These are phyloP conservation scores for Habropoda laboriosa DNA, from an alignment of 1,140 invertebrate species.

Conservation along the genomic window DNA sequence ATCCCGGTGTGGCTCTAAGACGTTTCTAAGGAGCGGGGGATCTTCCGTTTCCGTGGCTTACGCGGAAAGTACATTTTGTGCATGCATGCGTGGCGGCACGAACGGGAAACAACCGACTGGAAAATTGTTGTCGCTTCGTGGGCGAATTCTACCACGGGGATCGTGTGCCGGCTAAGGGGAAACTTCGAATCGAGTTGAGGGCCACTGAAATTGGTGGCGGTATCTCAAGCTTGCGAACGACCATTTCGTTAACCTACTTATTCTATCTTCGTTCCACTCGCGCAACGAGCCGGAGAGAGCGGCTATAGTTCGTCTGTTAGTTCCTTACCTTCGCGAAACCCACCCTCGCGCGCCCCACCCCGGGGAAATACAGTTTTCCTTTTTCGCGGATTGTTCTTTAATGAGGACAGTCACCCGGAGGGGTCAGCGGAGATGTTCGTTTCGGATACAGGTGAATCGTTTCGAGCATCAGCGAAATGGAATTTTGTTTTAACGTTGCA, in stretches of 20 bases:
- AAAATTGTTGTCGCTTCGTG: conserved; percentile 66
- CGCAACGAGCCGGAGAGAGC: not conserved
- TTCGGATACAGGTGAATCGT: conserved; percentile 28
- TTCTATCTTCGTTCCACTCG: conserved; percentile 51
- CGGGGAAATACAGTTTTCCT: conserved; percentile 29
- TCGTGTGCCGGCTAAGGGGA: conserved; percentile 3
- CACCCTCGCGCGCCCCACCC: not conserved
- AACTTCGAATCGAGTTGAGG: conserved; percentile 64
- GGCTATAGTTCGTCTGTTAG: conserved; percentile 56
- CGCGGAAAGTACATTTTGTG: conserved; percentile 63
- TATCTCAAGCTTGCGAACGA: conserved; percentile 66
- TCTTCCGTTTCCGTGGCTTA: conserved; percentile 64
- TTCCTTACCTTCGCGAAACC: conserved; percentile 40
- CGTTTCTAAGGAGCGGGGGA: conserved; percentile 32
- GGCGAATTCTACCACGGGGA: conserved; percentile 32
- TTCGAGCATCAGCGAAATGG: not conserved
- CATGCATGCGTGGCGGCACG: conserved; percentile 59
- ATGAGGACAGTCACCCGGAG: conserved; percentile 9
- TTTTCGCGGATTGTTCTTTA: conserved; percentile 57
- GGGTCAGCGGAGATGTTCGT: not conserved
- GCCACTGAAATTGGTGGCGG: conserved; percentile 64
- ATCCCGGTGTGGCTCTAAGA: conserved; percentile 30
- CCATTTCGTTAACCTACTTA: conserved; percentile 70
- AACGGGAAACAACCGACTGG: conserved; percentile 61
- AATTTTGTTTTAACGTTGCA: conserved; percentile 9